Conservation (phyloP, 2,888 invertebrate species). For the Anticlea derivata region DNA sequence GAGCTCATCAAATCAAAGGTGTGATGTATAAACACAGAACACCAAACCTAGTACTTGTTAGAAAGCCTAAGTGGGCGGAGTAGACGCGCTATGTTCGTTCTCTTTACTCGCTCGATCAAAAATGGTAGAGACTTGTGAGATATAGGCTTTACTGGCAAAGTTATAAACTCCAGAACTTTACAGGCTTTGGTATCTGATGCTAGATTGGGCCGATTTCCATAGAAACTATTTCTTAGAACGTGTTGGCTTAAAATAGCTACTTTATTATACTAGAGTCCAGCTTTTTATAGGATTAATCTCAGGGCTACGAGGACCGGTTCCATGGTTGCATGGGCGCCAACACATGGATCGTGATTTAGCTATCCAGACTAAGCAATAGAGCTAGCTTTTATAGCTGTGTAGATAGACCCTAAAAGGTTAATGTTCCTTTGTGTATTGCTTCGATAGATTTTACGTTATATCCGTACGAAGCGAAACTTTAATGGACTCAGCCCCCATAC, state of each 20-base stretch:
- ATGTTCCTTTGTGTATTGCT: constrained; percentile 26
- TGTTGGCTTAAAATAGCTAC: constrained; percentile 58
- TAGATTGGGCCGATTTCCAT: constrained; percentile 15
- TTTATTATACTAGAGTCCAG: constrained; percentile 48
- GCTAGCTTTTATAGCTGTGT: constrained; percentile 1
- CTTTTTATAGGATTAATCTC: constrained; percentile 50
- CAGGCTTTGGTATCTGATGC: background rate
- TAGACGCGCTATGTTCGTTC: no score
- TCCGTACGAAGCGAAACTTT: background rate
- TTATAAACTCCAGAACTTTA: background rate
- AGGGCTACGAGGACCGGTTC: constrained; percentile 65
- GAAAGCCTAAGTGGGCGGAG: no score
- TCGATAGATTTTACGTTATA: constrained; percentile 7
- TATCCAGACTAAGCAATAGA: constrained; percentile 22
- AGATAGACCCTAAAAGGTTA: constrained; percentile 8
- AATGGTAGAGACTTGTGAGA: no score
- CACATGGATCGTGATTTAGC: constrained; percentile 52
- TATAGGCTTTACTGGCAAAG: no score
- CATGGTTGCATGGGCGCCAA: constrained; percentile 42
- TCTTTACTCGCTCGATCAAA: no score
- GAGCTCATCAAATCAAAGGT: background rate
- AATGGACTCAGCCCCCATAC: background rate
- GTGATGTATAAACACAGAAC: background rate
- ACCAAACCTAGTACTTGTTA: no score
- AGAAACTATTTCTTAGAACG: constrained; percentile 42